Conservation (phyloP, 2,113 vertebrate genomes). For the Tachysurus vachellii region DNA sequence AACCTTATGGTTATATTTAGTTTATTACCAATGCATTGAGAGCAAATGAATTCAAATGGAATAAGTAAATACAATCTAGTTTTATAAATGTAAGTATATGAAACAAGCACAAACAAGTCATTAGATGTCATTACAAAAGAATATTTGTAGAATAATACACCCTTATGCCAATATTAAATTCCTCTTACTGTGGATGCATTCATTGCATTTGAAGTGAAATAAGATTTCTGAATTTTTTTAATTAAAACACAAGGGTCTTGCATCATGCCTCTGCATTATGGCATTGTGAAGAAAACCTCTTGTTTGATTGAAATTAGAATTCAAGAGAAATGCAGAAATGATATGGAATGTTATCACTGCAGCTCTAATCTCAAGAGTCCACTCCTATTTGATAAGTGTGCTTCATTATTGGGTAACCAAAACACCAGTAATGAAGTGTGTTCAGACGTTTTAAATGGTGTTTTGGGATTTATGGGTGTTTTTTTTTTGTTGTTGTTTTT, state of each 20-base stretch:
- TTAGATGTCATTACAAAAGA: not conserved
- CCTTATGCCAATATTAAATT: no score
- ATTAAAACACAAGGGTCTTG: slow-evolving; percentile 62
- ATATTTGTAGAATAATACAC: no score
- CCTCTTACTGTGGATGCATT: not conserved
- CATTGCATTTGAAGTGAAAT: slow-evolving; percentile 12
- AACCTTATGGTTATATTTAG: not conserved
- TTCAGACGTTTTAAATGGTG: slow-evolving; percentile 19
- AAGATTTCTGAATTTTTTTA: slow-evolving; percentile 70
- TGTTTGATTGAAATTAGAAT: slow-evolving; percentile 52
- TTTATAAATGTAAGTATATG: no score
- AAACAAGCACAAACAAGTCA: not conserved
- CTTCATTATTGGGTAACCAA: slow-evolving; percentile 30
- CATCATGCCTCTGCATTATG: slow-evolving; percentile 56
- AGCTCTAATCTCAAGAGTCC: slow-evolving; percentile 42
- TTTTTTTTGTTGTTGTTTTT: no score
- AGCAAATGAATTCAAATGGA: no score
- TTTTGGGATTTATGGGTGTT: not conserved
- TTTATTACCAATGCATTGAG: no score
- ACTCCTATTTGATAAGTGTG: slow-evolving; percentile 42
- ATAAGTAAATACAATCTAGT: no score
- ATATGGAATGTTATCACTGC: slow-evolving; percentile 29
- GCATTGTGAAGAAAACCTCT: slow-evolving; percentile 53
- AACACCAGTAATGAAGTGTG: slow-evolving; percentile 34
- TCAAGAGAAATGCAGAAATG: slow-evolving; percentile 19